These are phyloP conservation scores for Acromyrmex charruanus DNA, from an alignment of 1,140 invertebrate species.

Conservation along the genomic window DNA sequence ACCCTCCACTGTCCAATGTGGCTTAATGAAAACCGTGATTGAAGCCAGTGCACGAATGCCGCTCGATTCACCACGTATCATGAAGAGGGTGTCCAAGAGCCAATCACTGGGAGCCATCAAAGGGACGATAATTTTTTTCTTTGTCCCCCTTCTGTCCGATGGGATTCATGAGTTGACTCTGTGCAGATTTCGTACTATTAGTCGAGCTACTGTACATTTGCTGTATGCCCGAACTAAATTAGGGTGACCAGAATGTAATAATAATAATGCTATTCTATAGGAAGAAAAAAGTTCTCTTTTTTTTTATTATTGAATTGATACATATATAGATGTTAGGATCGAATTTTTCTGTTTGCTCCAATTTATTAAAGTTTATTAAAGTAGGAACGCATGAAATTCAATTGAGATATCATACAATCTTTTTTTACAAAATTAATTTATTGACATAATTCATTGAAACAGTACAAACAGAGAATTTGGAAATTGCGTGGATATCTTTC, in stretches of 20 bases:
- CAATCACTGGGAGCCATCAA: conserved; percentile 75
- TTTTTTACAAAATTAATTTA: background rate
- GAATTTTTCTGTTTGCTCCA: background rate
- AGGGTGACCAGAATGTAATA: conserved; percentile 33
- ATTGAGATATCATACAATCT: background rate
- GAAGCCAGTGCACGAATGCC: conserved; percentile 71
- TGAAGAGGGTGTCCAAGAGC: conserved; percentile 75
- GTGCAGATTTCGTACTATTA: conserved; percentile 45
- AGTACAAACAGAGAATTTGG: background rate
- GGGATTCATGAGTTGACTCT: conserved; percentile 74
- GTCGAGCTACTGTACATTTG: conserved; percentile 20
- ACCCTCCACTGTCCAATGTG: conserved; percentile 60
- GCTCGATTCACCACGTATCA: conserved; percentile 78
- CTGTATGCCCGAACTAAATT: background rate
- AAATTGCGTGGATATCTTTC: background rate
- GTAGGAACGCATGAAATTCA: background rate
- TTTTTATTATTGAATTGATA: conserved; percentile 4
- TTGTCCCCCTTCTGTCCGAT: conserved; percentile 62
- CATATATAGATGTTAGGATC: background rate
- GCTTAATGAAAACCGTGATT: conserved; percentile 84
- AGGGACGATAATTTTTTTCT: conserved; percentile 71
- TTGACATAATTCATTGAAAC: background rate
- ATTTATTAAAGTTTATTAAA: background rate
- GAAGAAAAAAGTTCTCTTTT: conserved; percentile 8
- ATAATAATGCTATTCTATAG: background rate